Evolutionary conservation across 2,113 vertebrate species (phyloP).

Genomic region (Solenodon paradoxus): DNA sequence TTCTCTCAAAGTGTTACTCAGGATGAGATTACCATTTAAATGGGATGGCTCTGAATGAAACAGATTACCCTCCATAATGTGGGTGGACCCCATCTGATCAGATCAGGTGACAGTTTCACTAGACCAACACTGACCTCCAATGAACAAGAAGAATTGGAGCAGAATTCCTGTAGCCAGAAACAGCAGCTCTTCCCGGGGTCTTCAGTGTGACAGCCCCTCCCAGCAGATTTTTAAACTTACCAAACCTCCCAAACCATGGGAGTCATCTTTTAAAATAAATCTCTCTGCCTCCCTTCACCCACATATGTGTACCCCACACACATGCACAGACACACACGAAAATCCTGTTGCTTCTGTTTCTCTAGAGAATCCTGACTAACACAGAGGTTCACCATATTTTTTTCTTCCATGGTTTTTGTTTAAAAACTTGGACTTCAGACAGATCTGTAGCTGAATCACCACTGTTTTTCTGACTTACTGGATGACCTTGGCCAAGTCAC

Average conservation of each 20-base stretch:
- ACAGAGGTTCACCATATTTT: neutral
- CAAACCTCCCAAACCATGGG: neutral
- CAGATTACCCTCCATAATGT: neutral
- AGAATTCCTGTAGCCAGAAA: too few species aligned
- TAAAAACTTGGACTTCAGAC: neutral
- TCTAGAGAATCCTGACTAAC: neutral
- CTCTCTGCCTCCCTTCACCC: neutral
- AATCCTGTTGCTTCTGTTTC: neutral
- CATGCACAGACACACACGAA: neutral
- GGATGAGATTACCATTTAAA: constrained; percentile 1
- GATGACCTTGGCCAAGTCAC: neutral
- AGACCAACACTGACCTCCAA: neutral
- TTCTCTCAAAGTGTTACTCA: neutral
- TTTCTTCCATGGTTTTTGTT: neutral
- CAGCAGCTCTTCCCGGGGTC: neutral
- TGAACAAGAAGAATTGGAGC: neutral
- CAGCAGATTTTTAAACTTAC: neutral
- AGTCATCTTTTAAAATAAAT: neutral
- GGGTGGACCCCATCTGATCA: neutral
- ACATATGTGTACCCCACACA: neutral
- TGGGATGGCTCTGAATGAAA: neutral
- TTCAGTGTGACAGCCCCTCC: neutral
- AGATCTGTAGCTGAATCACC: neutral
- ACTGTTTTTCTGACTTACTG: neutral
- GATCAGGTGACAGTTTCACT: neutral